Evolutionary conservation across 1,140 invertebrate genomes (phyloP), one percentile per base, ranked within the genome.

Genomic region (Holotrichia oblita): DNA sequence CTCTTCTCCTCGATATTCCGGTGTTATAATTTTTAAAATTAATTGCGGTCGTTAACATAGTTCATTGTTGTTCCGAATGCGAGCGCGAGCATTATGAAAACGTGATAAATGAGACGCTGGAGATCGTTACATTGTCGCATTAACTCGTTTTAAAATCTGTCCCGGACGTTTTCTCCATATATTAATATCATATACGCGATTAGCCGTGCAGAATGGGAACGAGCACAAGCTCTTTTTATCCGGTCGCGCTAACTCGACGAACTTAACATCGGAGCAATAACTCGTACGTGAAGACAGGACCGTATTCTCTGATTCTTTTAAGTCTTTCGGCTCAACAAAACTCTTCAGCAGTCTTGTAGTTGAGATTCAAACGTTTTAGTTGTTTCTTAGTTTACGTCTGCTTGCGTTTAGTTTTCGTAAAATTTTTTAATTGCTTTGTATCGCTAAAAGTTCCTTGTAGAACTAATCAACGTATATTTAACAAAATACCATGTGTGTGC

Each of bases 181-280:
- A 85, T 85, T 85, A 85, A 85, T 85, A 85, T 85, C 84, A 83
- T 83, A 85, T 85, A 83, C 84, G 83, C 84, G 84, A 85, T 85
- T 85, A 85, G 80, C 83, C 81, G 83, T 84, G 61, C 61, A 22
- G 84, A 85, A 85, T 85, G 79, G 83, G 81, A 82, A 82, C 82
- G 81, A 77, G 80, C 80, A 82, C 82, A 82, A 77, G 80, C 80
- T 83, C 82, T 81, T 83, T 82, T 78, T 81, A 81, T 69, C 22
- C 61, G 61, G 61, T 55, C 61, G 61, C 61, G 61, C 61, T 34
- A 69, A 69, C 61, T 69, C 80, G 77, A 42, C 80, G 79, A 82
- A 61, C 44, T 78, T 80, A 81, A 83, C 82, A 83, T 83, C 41
- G 82, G 80, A 69, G 73, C 76, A 20, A 42, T 40, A 48, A 64